Evolutionary conservation across 2,888 invertebrate genomes (phyloP).

Genomic region (Drosophila anomelani): DNA sequence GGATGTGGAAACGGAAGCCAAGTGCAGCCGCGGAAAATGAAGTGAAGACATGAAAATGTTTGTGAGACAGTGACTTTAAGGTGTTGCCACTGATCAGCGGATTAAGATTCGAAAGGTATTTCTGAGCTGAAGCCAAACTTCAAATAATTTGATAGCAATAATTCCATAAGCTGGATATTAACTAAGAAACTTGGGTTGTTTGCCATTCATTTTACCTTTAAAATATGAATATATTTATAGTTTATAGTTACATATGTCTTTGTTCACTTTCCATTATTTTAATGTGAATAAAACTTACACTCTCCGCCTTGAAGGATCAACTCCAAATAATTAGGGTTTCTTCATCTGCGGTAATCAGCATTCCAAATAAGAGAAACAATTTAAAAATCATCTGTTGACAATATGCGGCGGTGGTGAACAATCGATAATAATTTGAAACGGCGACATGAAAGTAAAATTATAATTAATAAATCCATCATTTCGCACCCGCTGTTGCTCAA

Average conservation of each 20-base stretch:
- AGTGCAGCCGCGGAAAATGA: slow-evolving; percentile 32
- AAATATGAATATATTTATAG: neutral
- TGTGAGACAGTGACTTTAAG: slow-evolving; percentile 12
- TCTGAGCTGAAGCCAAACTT: neutral
- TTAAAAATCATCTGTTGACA: slow-evolving; percentile 1
- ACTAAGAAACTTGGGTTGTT: neutral
- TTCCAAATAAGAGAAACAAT: neutral
- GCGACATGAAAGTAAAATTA: slow-evolving; percentile 44
- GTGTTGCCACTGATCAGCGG: slow-evolving; percentile 28
- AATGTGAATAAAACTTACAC: neutral
- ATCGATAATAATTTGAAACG: slow-evolving; percentile 13
- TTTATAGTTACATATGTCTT: too few species aligned
- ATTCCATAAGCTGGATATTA: neutral
- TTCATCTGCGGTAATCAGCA: neutral
- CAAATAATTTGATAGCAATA: neutral
- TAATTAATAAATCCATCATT: slow-evolving; percentile 69
- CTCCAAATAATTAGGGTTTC: neutral
- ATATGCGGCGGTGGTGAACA: neutral
- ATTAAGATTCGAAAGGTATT: slow-evolving; percentile 7
- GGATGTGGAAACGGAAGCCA: slow-evolving; percentile 24
- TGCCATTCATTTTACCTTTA: neutral
- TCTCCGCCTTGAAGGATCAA: neutral
- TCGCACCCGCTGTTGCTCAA: slow-evolving; percentile 14
- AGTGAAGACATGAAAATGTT: slow-evolving; percentile 31
- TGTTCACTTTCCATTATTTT: too few species aligned